Evolutionary conservation across 2,888 invertebrate genomes (phyloP).

Genomic region (Philonicus albiceps): DNA sequence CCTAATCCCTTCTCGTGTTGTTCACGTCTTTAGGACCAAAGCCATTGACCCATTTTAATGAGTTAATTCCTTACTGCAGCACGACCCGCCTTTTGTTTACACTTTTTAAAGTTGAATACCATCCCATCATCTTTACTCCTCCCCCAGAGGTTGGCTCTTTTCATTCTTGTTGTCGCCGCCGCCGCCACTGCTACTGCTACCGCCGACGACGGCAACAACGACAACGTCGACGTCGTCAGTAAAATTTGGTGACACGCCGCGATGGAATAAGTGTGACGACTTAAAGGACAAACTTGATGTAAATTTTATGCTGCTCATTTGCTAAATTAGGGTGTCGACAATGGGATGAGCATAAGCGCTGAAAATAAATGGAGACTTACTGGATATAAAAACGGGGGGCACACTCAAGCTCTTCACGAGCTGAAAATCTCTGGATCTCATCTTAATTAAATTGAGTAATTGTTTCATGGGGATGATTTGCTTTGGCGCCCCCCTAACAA

Average conservation of each 20-base stretch:
- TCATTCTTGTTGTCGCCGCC: background rate
- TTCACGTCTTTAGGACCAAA: background rate
- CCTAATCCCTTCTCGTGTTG: slow-evolving; percentile 8
- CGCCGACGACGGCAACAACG: background rate
- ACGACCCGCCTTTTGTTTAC: slow-evolving; percentile 31
- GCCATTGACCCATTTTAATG: slow-evolving; percentile 39
- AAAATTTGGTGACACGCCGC: slow-evolving; percentile 20
- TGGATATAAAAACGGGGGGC: slow-evolving; percentile 39
- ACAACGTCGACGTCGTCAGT: too few relatives aligned
- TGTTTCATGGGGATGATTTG: slow-evolving; percentile 27
- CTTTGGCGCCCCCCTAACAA: background rate
- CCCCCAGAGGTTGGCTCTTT: too few relatives aligned
- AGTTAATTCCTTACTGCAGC: slow-evolving; percentile 24
- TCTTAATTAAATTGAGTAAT: slow-evolving; percentile 42
- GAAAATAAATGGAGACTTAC: slow-evolving; percentile 28
- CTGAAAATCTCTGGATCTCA: slow-evolving; percentile 42
- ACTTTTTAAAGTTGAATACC: background rate
- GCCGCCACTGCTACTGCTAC: background rate
- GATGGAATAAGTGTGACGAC: slow-evolving; percentile 28
- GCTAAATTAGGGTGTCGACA: slow-evolving; percentile 40
- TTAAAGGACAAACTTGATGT: slow-evolving; percentile 32
- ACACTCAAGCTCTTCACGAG: slow-evolving; percentile 39
- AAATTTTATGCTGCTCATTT: slow-evolving; percentile 42
- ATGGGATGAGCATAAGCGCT: slow-evolving; percentile 41
- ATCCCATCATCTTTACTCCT: background rate